These are phyloP conservation scores for Ochropleura plecta DNA, from an alignment of 2,888 invertebrate species.

Conservation along the genomic window DNA sequence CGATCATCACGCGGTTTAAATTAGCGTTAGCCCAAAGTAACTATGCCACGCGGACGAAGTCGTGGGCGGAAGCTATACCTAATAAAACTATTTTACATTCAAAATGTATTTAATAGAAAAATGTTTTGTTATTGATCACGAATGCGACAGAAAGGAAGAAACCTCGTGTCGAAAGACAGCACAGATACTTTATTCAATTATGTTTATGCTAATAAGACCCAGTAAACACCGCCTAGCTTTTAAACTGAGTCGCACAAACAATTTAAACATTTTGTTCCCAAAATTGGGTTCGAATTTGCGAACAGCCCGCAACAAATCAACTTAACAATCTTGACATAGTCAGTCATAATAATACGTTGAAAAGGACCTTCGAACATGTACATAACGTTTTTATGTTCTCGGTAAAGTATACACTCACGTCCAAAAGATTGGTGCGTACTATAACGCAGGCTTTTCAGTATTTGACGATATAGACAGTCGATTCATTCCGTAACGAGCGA, in stretches of 20 bases:
- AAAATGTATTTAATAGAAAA: background rate
- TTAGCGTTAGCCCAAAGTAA: too few relatives aligned
- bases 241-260: slow-evolving; percentile 51
- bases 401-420: slow-evolving; percentile 52
- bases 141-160: slow-evolving; percentile 8
- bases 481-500: slow-evolving; percentile 51
- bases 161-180: slow-evolving; percentile 1
- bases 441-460: slow-evolving; percentile 47
- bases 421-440: slow-evolving; percentile 53
- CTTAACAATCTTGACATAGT: slow-evolving; percentile 18
- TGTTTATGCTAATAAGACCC: slow-evolving; percentile 49
- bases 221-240: slow-evolving; percentile 51
- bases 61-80: too few relatives aligned
- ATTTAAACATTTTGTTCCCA: slow-evolving; percentile 36
- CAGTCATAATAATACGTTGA: slow-evolving; percentile 26
- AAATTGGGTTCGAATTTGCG: slow-evolving; percentile 34
- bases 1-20: too few relatives aligned
- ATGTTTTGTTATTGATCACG: background rate
- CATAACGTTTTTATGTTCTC: slow-evolving; percentile 46
- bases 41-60: too few relatives aligned
- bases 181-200: slow-evolving; percentile 44
- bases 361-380: slow-evolving; percentile 29
- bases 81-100: background rate
- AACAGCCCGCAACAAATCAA: slow-evolving; percentile 34
- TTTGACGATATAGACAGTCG: slow-evolving; percentile 47